Evolutionary conservation across 1,140 invertebrate species (phyloP).

Genomic region (Mylabris phalerata): DNA sequence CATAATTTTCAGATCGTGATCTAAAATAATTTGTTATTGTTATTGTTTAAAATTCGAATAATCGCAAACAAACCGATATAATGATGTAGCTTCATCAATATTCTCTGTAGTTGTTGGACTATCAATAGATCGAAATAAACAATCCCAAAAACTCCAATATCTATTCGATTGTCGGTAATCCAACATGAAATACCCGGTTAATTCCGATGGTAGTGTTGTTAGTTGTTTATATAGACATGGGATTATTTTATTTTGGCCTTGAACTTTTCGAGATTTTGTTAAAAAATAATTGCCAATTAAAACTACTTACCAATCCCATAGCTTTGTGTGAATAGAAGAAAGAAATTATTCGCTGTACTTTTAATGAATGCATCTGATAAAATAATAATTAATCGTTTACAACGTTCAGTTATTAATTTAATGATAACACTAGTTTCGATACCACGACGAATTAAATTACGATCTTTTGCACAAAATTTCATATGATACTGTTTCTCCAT

Average conservation of each 20-base stretch:
- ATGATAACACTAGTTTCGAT: slow-evolving; percentile 65
- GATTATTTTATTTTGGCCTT: slow-evolving; percentile 55
- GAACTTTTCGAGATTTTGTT: slow-evolving; percentile 42
- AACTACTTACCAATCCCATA: slow-evolving; percentile 57
- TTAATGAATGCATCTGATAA: slow-evolving; percentile 63
- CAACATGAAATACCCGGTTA: slow-evolving; percentile 50
- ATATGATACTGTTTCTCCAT: slow-evolving; percentile 55
- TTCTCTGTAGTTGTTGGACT: slow-evolving; percentile 9
- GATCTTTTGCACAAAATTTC: slow-evolving; percentile 60
- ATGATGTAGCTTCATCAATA: background rate
- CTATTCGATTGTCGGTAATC: slow-evolving; percentile 48
- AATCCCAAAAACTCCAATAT: slow-evolving; percentile 58
- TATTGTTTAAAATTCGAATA: background rate
- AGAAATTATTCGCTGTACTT: slow-evolving; percentile 62
- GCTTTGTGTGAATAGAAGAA: slow-evolving; percentile 65
- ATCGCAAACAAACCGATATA: background rate
- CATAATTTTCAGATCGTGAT: background rate
- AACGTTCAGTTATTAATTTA: slow-evolving; percentile 64
- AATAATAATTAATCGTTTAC: slow-evolving; percentile 64
- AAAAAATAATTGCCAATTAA: slow-evolving; percentile 8
- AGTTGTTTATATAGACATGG: slow-evolving; percentile 57
- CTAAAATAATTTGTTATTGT: background rate
- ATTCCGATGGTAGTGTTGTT: slow-evolving; percentile 48
- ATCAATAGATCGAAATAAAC: slow-evolving; percentile 47
- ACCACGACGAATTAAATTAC: slow-evolving; percentile 57